Base-by-base conservation (phyloP, 2,797 vertebrate genomes). In the Peromyscus aztecus region DNA sequence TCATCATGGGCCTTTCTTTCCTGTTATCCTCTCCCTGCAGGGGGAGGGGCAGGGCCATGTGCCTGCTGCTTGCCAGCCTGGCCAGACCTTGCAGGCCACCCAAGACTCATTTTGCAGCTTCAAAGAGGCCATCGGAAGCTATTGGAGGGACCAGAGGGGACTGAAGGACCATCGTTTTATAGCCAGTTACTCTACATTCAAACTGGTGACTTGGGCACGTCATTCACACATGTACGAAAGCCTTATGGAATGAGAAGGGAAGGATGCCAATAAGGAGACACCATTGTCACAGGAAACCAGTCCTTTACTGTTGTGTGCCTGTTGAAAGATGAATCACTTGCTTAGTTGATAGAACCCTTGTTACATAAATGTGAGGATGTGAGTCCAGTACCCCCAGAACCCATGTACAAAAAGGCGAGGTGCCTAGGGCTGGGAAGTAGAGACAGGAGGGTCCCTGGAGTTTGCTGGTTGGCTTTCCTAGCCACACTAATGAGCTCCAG, bases 1-100 rank as follows among this genome's bases (percentile, higher is more conserved):
- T 98, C 97, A 67, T 78, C 97, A 21, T 90, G 91, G 95, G 89
- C 96, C 95, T 94, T 91, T 95, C 65, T 84, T 86, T 89, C 40
- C 49, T 13, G 78, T 63, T 63, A 1, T 77, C 86, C 65, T 4
- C 6, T 94, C 82, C 82, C 84, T 57, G 27, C 85, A 87, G 86
- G 78, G 89, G 96, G 84, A 93, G 96, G 94, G 11, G 29, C 29
- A 37, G 59, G 89, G 83, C 94, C 96, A 73, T 94, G 95, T 96
- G 77, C 89, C 96, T 83, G 40, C 10, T 29, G n/a, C 73, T 81
- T 83, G 75, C 87, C 71, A 63, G 61, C 59, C 97, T 93, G 27
- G 19, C 89, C 43, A 80, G 96, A 94, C 67, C 65, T 90, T 40
- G 24, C 37, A 34, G 61, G 89, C 31, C 34, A 14, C 52, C 84